These are phyloP conservation scores for Calameuta pallipes DNA, from an alignment of 2,888 invertebrate species.

Conservation along the genomic window DNA sequence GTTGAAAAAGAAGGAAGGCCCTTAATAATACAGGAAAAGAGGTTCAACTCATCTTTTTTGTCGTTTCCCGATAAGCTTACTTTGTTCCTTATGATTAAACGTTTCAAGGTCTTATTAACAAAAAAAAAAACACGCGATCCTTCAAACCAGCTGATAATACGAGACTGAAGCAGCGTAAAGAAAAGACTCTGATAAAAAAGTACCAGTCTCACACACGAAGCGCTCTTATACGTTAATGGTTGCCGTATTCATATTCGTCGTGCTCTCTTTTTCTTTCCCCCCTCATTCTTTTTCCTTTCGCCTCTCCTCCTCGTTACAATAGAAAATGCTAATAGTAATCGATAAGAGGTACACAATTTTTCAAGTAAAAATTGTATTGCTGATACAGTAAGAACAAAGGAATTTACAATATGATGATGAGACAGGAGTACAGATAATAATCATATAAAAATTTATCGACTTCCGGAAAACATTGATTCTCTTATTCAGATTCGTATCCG, in stretches of 20 bases:
- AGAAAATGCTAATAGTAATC: neutral
- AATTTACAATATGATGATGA: neutral
- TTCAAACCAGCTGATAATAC: neutral
- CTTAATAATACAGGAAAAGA: constrained; percentile 25
- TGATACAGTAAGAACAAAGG: neutral
- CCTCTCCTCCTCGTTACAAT: neutral
- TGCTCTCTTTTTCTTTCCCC: neutral
- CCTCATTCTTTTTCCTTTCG: neutral
- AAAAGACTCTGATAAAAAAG: neutral
- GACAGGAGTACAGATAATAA: neutral
- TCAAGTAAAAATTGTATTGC: neutral
- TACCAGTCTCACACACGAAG: constrained; percentile 16
- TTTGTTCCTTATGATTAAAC: neutral
- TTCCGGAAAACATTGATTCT: neutral
- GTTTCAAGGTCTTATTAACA: neutral
- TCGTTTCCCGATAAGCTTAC: constrained; percentile 14
- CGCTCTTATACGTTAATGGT: constrained; percentile 18
- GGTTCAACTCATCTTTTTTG: constrained; percentile 10
- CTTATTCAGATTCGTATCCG: neutral
- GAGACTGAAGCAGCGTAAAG: neutral
- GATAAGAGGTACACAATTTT: neutral
- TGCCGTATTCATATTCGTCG: constrained; percentile 2
- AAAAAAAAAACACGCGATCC: neutral
- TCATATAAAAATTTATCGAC: constrained; percentile 3
- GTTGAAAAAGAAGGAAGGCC: constrained; percentile 25